Base-by-base conservation (phyloP, 2,797 vertebrate species). In the Channa striata region DNA sequence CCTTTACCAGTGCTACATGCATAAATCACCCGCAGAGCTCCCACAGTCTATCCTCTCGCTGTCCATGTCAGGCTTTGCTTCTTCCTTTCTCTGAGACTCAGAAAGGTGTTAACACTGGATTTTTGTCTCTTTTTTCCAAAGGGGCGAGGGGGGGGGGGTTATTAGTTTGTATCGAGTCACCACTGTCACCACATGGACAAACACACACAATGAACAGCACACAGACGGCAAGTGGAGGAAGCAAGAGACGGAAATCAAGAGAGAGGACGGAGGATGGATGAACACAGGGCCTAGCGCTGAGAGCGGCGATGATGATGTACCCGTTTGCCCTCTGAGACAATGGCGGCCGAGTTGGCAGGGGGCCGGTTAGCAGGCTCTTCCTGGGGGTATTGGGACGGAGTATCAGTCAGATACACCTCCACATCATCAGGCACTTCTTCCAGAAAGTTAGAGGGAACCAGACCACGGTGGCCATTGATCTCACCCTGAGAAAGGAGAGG, bases 351-450 rank as follows among this genome's bases (percentile, higher is more conserved):
- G 86, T 87, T 86, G 84, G 81, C 47, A 10, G 82, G 74, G 68
- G 79, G 71, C 51, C 86, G 89, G 72, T 61, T 83, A 80, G 34
- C n/a, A 3, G 95, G 93, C 0, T 93, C 81, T 17, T 97, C 97
- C 10, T 94, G 96, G 58, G 88, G 87, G 5, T 94, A 94, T 71
- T 92, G 94, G 39, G 94, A 87, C 0, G 96, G 96, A 2, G 93
- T 96, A 3, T 99, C 97, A 0, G 97, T 99, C 4, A 99, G 94
- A 88, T 96, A 97, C 76, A 99, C 97, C 87, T 99, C 97, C 74
- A 99, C 97, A 10, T 99, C 97, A 8, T 98, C 97, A 96, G 98
- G 98, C 95, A 99, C 98, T 96, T 99, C 98, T 96, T 99, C 98
- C 72, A 99, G 96, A 87, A 99, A 99, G 93, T 99, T 99, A 59